Evolutionary conservation across 2,888 invertebrate species (phyloP).

Genomic region (Netelia virgata): DNA sequence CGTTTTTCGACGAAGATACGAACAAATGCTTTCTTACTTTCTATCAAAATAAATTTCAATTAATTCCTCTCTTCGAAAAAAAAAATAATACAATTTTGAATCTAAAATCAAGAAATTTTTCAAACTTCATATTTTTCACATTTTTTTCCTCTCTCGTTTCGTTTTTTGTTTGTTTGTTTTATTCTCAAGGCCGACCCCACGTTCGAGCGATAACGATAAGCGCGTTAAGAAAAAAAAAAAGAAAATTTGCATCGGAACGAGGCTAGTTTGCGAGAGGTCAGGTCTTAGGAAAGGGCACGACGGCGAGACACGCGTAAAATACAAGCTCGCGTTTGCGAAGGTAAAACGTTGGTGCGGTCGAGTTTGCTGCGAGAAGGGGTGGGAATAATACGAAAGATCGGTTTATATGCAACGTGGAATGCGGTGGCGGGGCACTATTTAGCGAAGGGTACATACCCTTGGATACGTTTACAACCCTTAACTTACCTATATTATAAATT

Average conservation of each 20-base stretch:
- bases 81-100: too few relatives aligned
- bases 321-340: background rate
- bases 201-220: too few relatives aligned
- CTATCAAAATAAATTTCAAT: too few relatives aligned
- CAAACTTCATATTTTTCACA: too few relatives aligned
- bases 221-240: background rate
- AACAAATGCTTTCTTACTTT: too few relatives aligned
- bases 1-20: background rate
- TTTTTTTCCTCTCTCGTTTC: too few relatives aligned
- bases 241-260: background rate
- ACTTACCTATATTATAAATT: background rate
- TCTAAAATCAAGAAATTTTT: too few relatives aligned
- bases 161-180: too few relatives aligned
- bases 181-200: too few relatives aligned
- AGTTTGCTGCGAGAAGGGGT: constrained; percentile 10
- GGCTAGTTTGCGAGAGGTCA: background rate
- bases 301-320: background rate
- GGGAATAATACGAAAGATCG: constrained; percentile 43
- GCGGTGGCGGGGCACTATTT: constrained; percentile 14
- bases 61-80: background rate
- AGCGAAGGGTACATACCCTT: background rate
- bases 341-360: constrained; percentile 7
- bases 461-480: background rate
- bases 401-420: constrained; percentile 46
- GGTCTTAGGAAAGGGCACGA: background rate